phyloP scores from a whole-genome alignment of 1,140 invertebrate genomes.

The Eriosoma lanigerum region DNA sequence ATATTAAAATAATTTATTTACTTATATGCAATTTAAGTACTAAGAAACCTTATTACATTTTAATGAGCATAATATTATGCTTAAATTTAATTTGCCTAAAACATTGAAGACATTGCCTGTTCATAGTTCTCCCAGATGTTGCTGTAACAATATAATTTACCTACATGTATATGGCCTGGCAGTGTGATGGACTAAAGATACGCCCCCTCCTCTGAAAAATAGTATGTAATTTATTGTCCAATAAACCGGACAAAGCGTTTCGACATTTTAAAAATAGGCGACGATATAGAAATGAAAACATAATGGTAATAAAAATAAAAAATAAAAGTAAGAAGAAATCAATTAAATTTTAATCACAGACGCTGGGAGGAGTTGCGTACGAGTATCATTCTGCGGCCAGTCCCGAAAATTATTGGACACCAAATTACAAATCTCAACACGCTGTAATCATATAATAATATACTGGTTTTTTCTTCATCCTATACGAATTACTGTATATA shows the following conservation, averaged over 20 bases:
- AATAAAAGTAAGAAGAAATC: slow-evolving; percentile 37
- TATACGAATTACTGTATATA: slow-evolving; percentile 26
- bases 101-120: neutral
- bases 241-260: slow-evolving; percentile 42
- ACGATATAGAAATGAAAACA: slow-evolving; percentile 3
- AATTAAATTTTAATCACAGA: slow-evolving; percentile 50
- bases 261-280: slow-evolving; percentile 36
- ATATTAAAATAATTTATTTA: no score
- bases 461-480: slow-evolving; percentile 43
- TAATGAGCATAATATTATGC: no score
- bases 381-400: slow-evolving; percentile 29
- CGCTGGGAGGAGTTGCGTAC: slow-evolving; percentile 29
- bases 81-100: neutral
- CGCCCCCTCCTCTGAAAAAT: slow-evolving; percentile 25
- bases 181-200: slow-evolving; percentile 16
- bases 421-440: slow-evolving; percentile 47
- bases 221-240: slow-evolving; percentile 37
- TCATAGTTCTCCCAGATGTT: neutral
- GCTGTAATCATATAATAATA: slow-evolving; percentile 48
- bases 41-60: no score
- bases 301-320: slow-evolving; percentile 26
- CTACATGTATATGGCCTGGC: neutral
- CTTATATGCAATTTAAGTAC: no score
- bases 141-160: neutral
- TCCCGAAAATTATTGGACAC: slow-evolving; percentile 46